These are phyloP conservation scores for Chrysodeixis includens DNA, from an alignment of 2,888 invertebrate genomes.

Conservation along the genomic window DNA sequence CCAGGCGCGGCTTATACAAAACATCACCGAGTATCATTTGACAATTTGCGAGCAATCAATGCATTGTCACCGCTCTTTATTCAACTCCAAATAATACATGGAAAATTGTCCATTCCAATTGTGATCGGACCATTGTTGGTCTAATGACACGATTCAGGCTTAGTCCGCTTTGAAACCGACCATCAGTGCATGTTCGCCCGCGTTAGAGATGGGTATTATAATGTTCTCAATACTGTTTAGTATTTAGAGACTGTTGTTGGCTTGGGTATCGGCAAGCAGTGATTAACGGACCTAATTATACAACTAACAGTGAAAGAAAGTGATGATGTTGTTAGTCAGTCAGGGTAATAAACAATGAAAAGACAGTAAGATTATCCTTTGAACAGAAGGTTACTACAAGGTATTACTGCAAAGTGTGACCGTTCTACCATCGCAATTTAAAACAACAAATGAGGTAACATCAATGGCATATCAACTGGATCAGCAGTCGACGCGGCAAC, in stretches of 20 bases:
- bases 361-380: not conserved
- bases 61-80: conserved; percentile 89
- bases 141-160: conserved; percentile 87
- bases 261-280: conserved; percentile 19
- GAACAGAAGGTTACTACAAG: not conserved
- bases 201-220: conserved; percentile 66
- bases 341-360: conserved; percentile 6
- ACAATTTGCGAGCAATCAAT: conserved; percentile 89
- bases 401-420: not conserved
- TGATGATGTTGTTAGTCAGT: not conserved
- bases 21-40: conserved; percentile 87
- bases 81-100: conserved; percentile 88
- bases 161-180: conserved; percentile 77
- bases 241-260: conserved; percentile 26
- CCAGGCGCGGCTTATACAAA: conserved; percentile 85
- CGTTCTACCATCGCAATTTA: not conserved
- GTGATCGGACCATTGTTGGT: conserved; percentile 83
- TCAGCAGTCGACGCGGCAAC: conserved; percentile 65
- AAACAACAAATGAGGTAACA: conserved; percentile 45
- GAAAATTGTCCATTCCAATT: conserved; percentile 88
- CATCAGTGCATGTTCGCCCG: conserved; percentile 79
- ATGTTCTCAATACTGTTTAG: conserved; percentile 25
- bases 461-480: conserved; percentile 80
- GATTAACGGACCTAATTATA: not conserved
- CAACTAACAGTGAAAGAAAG: conserved; percentile 18